Conservation (phyloP, 2,888 invertebrate genomes). For the Augochlorella aurata region DNA sequence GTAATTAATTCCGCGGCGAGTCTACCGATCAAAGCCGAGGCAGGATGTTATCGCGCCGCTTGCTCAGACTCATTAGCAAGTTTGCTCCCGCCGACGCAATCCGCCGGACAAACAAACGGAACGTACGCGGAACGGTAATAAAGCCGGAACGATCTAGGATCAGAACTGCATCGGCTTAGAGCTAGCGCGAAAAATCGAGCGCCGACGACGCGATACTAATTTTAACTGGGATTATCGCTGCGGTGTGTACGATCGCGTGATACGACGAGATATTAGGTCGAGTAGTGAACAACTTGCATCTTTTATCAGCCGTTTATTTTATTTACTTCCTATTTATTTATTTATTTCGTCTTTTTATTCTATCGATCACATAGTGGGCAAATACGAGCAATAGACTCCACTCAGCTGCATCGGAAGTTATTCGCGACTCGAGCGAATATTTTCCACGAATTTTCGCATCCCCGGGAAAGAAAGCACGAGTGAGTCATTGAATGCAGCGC, state of each 20-base stretch:
- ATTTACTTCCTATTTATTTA: too few species aligned
- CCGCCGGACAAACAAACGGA: constrained; percentile 26
- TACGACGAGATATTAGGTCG: neutral
- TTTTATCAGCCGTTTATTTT: too few species aligned
- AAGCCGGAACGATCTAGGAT: neutral
- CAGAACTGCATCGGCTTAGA: neutral
- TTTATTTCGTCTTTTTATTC: too few species aligned
- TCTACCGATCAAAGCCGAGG: constrained; percentile 27
- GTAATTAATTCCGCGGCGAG: constrained; percentile 2
- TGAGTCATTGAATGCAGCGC: neutral
- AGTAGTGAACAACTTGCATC: too few species aligned
- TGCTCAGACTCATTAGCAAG: constrained; percentile 31
- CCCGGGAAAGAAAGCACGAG: neutral
- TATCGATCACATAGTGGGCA: too few species aligned
- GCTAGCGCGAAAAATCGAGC: constrained; percentile 7
- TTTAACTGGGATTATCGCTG: constrained; percentile 1
- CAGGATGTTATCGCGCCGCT: constrained; percentile 38
- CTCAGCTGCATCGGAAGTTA: too few species aligned
- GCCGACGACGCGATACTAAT: constrained; percentile 9
- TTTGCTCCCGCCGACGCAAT: constrained; percentile 14
- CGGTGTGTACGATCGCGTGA: neutral
- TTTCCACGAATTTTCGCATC: neutral
- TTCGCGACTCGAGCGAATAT: too few species aligned
- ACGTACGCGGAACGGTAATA: neutral
- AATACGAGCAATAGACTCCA: too few species aligned